Base-by-base conservation (phyloP, 2,113 vertebrate species). In the Aptenodytes forsteri region DNA sequence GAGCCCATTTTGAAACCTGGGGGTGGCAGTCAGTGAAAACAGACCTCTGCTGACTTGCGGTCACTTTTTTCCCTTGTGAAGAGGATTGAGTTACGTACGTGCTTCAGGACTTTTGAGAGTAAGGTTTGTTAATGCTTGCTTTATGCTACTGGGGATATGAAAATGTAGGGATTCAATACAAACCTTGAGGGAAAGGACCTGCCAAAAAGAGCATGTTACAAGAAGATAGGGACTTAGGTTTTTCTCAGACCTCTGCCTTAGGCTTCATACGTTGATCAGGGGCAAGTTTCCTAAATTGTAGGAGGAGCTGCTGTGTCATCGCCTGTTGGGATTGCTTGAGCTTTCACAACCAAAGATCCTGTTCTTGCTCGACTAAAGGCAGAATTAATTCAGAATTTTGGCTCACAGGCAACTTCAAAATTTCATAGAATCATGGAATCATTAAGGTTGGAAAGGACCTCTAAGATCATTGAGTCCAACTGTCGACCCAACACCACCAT, bases 341-440 rank as follows among this genome's bases (percentile, higher is more conserved):
- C 12, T 34, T 65, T 46, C 25, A 7, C 2, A 4, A 7, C 38
- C 49, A 76, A 71, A 64, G 13, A 19, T 52, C 14, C 14, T 29
- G 0, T 44, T 72, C 34, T 44, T 61, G 3, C 4, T 65, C 1
- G 0, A 6, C n/a, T 23, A 44, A 77, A 87, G 18, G 13, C 12
- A 47, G 55, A 89, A 81, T 67, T 55, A 64, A 83, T 83, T 82
- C 42, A 62, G 25, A 71, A 34, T 64, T 82, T 85, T 54, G 30
- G 6, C 19, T 83, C 19, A 52, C 5, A 26, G 25, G 13, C 13
- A 38, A 46, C 7, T 5, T n/a, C 3, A 86, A 83, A 79, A 47
- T 20, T 64, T 59, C 42, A 42, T 42, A 42, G 14, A 42, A 42
- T 42, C 42, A 42, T 42, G 15, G 42, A 42, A 42, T 42, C 42